Base-by-base conservation (phyloP, 2,888 invertebrate genomes). In the Andrena hattorfiana region DNA sequence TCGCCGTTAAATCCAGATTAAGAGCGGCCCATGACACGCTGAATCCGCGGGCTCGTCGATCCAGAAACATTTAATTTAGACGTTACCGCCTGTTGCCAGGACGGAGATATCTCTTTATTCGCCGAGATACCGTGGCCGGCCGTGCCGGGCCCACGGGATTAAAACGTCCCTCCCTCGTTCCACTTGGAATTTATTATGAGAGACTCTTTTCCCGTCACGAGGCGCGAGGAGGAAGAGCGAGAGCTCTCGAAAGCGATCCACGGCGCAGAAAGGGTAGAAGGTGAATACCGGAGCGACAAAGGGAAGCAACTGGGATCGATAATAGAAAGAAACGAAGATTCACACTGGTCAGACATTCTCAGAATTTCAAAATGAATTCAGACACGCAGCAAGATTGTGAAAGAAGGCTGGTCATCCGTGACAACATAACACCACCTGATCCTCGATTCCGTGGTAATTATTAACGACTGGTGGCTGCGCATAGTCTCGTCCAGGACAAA, bases 41-140 rank as follows among this genome's bases (percentile, higher is more conserved):
- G 88, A 91, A 91, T 89, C 86, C 89, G 84, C 82, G 89, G 42
- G 84, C 88, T 88, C 90, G 88, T 89, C 89, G 91, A 91, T 91
- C 91, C 91, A 90, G 91, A 92, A 92, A 92, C 87, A 91, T 92
- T 92, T 92, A 91, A 92, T 92, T 91, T 90, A 92, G 92, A 92
- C 87, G 91, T 91, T 89, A 89, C 89, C 86, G 89, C 87, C 87
- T 89, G 85, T 87, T 89, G 84, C 88, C 90, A 81, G 77, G 87
- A 80, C 42, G 87, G 87, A 83, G 89, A 87, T 90, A 86, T 87
- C 89, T 89, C 89, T 90, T 87, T 88, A 88, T 89, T 89, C 84
- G 78, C 30, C 73, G 78, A 72, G 70, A 66, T 56, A 74, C 73
- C 32, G 66, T 64, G 79, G 68, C 59, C 71, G 64, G 64, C 62